phyloP scores from a whole-genome alignment of 2,797 vertebrate species.

The Poeciliopsis turneri region DNA sequence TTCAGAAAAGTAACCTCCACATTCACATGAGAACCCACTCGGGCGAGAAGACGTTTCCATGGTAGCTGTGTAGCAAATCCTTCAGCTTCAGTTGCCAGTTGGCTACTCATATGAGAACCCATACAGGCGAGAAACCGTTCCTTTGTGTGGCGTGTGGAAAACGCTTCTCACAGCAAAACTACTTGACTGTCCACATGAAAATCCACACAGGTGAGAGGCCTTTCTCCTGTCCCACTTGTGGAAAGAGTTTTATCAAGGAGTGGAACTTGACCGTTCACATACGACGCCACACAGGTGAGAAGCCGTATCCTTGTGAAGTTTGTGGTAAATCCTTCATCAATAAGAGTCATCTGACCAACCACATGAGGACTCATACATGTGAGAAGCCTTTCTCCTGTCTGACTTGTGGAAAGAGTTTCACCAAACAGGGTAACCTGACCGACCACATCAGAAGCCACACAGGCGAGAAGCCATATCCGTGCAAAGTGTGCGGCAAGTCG shows the following conservation, averaged over 20 bases:
- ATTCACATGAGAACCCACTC: conserved; percentile 1
- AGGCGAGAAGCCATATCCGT: not conserved
- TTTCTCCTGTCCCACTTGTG: not conserved
- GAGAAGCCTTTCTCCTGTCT: not conserved
- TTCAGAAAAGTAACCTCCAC: not conserved
- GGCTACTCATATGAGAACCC: not conserved
- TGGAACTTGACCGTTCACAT: not conserved
- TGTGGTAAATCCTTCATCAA: not conserved
- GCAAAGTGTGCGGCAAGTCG: not conserved
- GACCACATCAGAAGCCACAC: not conserved
- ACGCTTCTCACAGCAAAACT: not conserved
- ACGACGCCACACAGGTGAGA: conserved; percentile 6
- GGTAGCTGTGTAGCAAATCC: not conserved
- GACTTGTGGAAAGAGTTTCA: not conserved
- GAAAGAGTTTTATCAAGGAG: not conserved
- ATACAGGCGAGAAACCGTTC: not conserved
- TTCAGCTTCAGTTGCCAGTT: not conserved
- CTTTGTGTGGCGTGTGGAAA: not conserved
- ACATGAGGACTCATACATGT: not conserved
- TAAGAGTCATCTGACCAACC: conserved; percentile 8
- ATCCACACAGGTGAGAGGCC: conserved; percentile 11
- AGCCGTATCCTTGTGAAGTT: conserved; percentile 1
- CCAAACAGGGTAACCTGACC: not conserved
- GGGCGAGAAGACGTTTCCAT: not conserved
- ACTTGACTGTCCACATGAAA: not conserved